Evolutionary conservation across 2,797 vertebrate species (phyloP), one percentile per base, ranked within the genome.

Genomic region (Acipenser ruthenus): DNA sequence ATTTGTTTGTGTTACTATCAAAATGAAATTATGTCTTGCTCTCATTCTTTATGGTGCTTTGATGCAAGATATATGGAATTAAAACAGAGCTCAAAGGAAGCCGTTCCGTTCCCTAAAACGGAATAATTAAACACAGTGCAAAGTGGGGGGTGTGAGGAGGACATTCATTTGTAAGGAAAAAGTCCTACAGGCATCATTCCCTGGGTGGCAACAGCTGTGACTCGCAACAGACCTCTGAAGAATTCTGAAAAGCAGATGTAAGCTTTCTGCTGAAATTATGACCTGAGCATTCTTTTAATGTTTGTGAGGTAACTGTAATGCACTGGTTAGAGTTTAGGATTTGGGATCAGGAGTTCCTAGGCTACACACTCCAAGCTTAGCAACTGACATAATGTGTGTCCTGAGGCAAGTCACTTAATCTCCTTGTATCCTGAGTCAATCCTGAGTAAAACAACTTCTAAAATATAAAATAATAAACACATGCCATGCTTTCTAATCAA

Each of bases 51-150:
- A 37, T 37, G 37, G 37, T 37, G 37, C 37, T 37, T 37, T 37
- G 37, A 37, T 37, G 37, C 3, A 37, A 37, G 37, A 37, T 5
- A 37, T 37, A 37, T 37, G 37, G 37, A 37, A 37, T 37, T 37
- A 37, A 37, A 37, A 37, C 3, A 37, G 37, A 37, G 37, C 37
- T 37, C 37, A 37, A 37, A 37, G 5, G 37, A 37, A 37, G 37
- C 37, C 5, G 37, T 37, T 37, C 37, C 37, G 37, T 37, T 37
- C 37, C 37, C 37, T 37, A 37, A 37, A 69, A 59, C 60, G 69
- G 67, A 78, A 76, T 72, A 75, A 78, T 80, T 82, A 79, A 80
- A 82, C 74, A 83, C 74, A 79, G 74, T 80, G 77, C 70, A 77
- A 74, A 83, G 72, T 67, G 71, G 69, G 37, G 73, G 74, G 37